phyloP scores from a whole-genome alignment of 2,888 invertebrate species.

The Amphipoea lucens region DNA sequence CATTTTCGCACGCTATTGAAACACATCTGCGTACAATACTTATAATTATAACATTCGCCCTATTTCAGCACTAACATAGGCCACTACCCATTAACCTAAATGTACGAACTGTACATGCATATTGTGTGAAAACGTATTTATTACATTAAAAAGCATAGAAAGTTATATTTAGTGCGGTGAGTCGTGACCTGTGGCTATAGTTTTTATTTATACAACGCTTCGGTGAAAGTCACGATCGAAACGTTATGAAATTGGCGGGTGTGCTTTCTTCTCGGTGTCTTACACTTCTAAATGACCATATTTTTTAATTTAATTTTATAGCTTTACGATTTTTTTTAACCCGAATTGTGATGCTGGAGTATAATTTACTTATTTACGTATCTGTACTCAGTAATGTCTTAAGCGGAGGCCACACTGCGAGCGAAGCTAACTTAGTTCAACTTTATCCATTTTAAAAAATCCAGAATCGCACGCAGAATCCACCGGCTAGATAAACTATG shows the following conservation, averaged over 20 bases:
- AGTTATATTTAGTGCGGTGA: constrained; percentile 43
- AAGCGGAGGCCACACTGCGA: background rate
- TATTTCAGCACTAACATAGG: constrained; percentile 18
- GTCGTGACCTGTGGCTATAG: constrained; percentile 59
- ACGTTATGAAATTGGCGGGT: constrained; percentile 30
- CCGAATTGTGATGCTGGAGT: background rate
- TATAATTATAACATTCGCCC: constrained; percentile 4
- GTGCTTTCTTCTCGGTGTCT: constrained; percentile 45
- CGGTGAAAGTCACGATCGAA: constrained; percentile 59
- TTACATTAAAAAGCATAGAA: constrained; percentile 40
- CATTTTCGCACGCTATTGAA: constrained; percentile 38
- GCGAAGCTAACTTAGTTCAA: background rate
- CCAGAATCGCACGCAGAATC: too few species aligned
- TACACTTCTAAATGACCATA: constrained; percentile 8
- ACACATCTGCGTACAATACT: background rate
- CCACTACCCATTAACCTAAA: constrained; percentile 24
- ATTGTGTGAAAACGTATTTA: constrained; percentile 19
- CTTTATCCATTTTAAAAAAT: too few species aligned
- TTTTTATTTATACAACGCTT: constrained; percentile 58
- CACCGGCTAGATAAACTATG: background rate
- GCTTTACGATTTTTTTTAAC: background rate
- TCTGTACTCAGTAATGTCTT: background rate
- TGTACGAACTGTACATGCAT: constrained; percentile 9
- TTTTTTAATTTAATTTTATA: background rate
- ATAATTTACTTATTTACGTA: background rate